Percentiles rank a stretch among this genome's conserved stretches.
phyloP scores from a whole-genome alignment of 2,888 invertebrate species.

The Chrysina gloriosa region DNA sequence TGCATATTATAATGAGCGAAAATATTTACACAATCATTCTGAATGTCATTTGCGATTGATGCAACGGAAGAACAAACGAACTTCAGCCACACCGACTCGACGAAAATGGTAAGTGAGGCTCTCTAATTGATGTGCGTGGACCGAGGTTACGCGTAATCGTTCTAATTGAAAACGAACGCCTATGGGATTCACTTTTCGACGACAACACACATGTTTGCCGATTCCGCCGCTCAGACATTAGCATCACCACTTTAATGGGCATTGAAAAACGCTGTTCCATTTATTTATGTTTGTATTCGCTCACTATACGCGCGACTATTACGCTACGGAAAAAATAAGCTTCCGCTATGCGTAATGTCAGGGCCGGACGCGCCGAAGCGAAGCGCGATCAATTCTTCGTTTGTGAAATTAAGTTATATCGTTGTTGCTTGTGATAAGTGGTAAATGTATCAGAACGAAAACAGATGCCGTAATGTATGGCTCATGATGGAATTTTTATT shows the following conservation, averaged over 20 bases:
- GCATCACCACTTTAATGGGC: constrained; percentile 15
- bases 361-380: constrained; percentile 24
- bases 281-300: constrained; percentile 20
- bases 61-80: constrained; percentile 11
- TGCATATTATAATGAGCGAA: neutral
- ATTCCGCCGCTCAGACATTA: constrained; percentile 26
- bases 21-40: neutral
- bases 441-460: neutral
- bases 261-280: constrained; percentile 26
- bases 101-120: constrained; percentile 21
- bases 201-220: constrained; percentile 25
- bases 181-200: constrained; percentile 27
- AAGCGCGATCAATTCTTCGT: neutral
- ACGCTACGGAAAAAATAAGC: constrained; percentile 21
- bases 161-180: constrained; percentile 32
- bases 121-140: constrained; percentile 29
- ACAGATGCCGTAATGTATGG: constrained; percentile 5
- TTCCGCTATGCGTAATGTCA: constrained; percentile 29
- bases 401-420: constrained; percentile 10
- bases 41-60: neutral
- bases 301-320: constrained; percentile 13
- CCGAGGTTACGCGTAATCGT: constrained; percentile 36
- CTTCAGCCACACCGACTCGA: neutral
- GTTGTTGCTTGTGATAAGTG: neutral
- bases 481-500: neutral